Conservation (phyloP, 2,113 vertebrate species). For the Dromiciops gliroides region DNA sequence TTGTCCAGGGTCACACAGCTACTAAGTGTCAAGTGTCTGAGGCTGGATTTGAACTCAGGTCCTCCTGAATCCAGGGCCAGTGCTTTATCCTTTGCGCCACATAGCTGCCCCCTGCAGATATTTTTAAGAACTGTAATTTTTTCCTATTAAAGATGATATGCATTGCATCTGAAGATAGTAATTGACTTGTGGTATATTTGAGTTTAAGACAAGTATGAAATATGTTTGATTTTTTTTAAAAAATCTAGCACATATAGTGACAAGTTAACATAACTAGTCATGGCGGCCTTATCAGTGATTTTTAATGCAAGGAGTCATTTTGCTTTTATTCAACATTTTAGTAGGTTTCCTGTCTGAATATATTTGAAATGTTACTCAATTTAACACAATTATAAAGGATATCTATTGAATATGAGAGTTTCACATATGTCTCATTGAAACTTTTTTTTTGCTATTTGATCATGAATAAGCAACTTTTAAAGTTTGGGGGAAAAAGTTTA, state of each 20-base stretch:
- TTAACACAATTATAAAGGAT: constrained; percentile 26
- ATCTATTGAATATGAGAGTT: not conserved
- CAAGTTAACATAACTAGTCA: not conserved
- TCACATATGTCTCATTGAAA: not conserved
- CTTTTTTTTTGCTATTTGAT: not conserved
- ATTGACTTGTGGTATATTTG: not conserved
- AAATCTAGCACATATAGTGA: not conserved
- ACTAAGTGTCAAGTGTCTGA: too few relatives aligned
- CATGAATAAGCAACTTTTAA: constrained; percentile 6
- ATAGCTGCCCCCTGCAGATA: too few relatives aligned
- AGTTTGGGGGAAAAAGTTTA: too few relatives aligned
- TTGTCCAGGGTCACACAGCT: too few relatives aligned
- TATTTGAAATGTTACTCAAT: not conserved
- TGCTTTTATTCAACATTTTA: not conserved
- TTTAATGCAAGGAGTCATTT: not conserved
- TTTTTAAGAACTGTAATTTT: not conserved
- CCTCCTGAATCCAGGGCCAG: too few relatives aligned
- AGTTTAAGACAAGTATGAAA: not conserved
- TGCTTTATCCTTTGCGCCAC: too few relatives aligned
- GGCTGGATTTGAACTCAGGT: too few relatives aligned
- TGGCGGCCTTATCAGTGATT: not conserved
- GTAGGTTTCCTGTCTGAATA: not conserved
- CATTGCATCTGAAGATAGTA: constrained; percentile 20
- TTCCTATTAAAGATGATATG: constrained; percentile 4
- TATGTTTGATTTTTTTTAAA: not conserved